Conservation (phyloP, 2,888 invertebrate species). For the Germaria angustata region DNA sequence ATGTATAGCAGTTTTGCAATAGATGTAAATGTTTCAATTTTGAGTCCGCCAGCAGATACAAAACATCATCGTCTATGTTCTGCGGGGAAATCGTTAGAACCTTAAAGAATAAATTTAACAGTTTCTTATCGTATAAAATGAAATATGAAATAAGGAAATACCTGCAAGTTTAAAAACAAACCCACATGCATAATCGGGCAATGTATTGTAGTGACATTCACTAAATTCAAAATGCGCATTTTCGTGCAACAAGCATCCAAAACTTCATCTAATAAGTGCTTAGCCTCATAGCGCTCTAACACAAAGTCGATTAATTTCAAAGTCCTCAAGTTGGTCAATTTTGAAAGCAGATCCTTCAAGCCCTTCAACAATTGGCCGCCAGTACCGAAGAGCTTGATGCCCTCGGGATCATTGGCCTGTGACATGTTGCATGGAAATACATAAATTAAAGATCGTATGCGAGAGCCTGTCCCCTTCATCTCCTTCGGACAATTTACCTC, state of each 20-base stretch:
- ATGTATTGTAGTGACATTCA: conserved; percentile 86
- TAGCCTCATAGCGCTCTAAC: conserved; percentile 86
- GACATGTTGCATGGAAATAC: conserved; percentile 89
- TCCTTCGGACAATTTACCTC: conserved; percentile 72
- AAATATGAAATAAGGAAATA: conserved; percentile 69
- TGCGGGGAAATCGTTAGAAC: conserved; percentile 85
- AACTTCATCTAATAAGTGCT: conserved; percentile 87
- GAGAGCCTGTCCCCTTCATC: conserved; percentile 81
- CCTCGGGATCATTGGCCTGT: conserved; percentile 83
- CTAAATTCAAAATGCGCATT: conserved; percentile 84
- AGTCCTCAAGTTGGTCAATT: conserved; percentile 83
- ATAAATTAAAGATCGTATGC: conserved; percentile 84
- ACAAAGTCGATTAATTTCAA: conserved; percentile 88
- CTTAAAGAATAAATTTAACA: conserved; percentile 75
- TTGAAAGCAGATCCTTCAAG: conserved; percentile 85
- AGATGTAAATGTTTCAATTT: conserved; percentile 85
- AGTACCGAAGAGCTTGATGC: conserved; percentile 87
- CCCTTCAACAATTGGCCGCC: conserved; percentile 86
- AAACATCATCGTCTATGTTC: conserved; percentile 87
- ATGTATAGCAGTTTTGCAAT: conserved; percentile 86
- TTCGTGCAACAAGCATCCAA: conserved; percentile 84
- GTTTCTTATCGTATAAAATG: background rate
- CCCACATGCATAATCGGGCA: conserved; percentile 88
- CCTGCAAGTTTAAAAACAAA: conserved; percentile 87
- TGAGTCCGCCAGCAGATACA: conserved; percentile 84